A percentile compares a stretch with the other conserved stretches of the same genome.
Evolutionary conservation across 1,140 invertebrate genomes (phyloP).

Genomic region (Caenorhabditis brenneri): DNA sequence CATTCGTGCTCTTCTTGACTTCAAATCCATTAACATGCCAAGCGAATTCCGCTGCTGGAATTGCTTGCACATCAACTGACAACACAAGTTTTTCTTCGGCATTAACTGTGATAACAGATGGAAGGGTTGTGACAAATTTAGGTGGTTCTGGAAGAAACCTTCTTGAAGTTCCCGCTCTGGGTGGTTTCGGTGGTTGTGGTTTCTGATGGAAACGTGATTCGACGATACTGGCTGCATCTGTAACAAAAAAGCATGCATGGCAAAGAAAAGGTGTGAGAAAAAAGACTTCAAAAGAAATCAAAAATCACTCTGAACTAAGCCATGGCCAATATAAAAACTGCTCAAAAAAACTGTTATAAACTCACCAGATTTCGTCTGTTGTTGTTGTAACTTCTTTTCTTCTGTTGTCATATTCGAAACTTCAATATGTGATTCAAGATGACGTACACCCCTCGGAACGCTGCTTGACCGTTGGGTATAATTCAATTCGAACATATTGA

Average conservation of each 20-base stretch:
- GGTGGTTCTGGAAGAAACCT: conserved; percentile 58
- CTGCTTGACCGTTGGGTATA: conserved; percentile 51
- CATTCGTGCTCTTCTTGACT: conserved; percentile 54
- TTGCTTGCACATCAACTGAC: conserved; percentile 57
- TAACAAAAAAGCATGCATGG: conserved; percentile 37
- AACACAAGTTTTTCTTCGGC: conserved; percentile 62
- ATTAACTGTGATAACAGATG: conserved; percentile 58
- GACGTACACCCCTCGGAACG: conserved; percentile 50
- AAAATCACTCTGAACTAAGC: conserved; percentile 33
- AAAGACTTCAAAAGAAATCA: conserved; percentile 41
- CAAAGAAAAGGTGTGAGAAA: conserved; percentile 20
- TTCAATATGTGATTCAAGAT: conserved; percentile 49
- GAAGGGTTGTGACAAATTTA: conserved; percentile 60
- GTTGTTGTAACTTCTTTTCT: conserved; percentile 1
- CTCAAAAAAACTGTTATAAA: neutral
- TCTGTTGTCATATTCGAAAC: conserved; percentile 25
- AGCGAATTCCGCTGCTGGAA: conserved; percentile 61
- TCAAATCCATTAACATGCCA: conserved; percentile 66
- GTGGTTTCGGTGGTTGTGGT: conserved; percentile 8
- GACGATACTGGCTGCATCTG: conserved; percentile 37
- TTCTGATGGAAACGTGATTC: conserved; percentile 9
- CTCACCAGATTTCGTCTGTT: conserved; percentile 4
- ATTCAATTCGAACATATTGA: conserved; percentile 48
- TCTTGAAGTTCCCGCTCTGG: conserved; percentile 12
- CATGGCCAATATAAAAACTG: conserved; percentile 22